A percentile compares a stretch with the other conserved stretches of the same genome.
Conservation (phyloP, 2,113 vertebrate species). For the Egretta garzetta region DNA sequence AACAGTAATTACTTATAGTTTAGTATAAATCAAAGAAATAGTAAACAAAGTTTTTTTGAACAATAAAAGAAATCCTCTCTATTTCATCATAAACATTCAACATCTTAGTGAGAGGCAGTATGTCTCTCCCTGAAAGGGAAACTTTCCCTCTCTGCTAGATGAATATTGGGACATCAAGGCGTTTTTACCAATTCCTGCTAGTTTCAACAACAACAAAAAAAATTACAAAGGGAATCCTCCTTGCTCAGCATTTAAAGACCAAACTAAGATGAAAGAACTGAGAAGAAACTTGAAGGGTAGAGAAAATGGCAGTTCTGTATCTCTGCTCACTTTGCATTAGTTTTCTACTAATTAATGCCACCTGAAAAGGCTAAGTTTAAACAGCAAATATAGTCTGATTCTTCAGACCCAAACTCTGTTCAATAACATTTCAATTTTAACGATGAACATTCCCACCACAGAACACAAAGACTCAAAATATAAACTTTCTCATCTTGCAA, state of each 20-base stretch:
- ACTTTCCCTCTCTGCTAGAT: not conserved
- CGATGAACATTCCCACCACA: not conserved
- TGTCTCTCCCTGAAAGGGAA: not conserved
- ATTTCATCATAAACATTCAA: not conserved
- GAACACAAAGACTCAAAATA: not conserved
- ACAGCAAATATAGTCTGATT: not conserved
- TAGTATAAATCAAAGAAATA: not conserved
- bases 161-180: not conserved
- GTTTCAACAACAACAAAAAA: not conserved
- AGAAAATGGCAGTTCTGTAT: not conserved
- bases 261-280: not conserved
- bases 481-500: not conserved
- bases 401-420: not conserved
- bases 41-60: not conserved
- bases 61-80: not conserved
- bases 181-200: not conserved
- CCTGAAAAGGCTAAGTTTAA: not conserved
- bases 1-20: not conserved
- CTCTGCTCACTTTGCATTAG: not conserved
- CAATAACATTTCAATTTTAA: not conserved
- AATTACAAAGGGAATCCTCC: not conserved
- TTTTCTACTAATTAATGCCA: not conserved
- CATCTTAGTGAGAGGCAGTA: not conserved
- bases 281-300: not conserved
- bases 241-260: not conserved